A percentile compares a stretch with the other conserved stretches of the same genome.
Evolutionary conservation across 2,797 vertebrate species (phyloP).

Genomic region (Nyctalus aviator): DNA sequence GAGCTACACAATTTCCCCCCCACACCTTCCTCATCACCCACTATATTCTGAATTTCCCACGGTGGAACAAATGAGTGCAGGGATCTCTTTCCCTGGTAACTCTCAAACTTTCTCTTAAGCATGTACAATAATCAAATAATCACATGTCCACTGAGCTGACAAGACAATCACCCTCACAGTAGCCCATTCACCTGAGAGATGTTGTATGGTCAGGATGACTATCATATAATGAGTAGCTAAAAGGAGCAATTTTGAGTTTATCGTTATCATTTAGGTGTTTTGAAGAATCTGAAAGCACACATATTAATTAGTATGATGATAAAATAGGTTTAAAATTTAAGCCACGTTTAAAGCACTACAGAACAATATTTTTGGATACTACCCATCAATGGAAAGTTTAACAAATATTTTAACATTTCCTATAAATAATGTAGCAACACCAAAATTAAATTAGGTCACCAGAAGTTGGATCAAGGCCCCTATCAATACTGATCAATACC

Average conservation of each 20-base stretch:
- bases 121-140: not conserved
- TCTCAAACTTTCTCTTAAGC: not conserved
- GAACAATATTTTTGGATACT: not conserved
- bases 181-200: not conserved
- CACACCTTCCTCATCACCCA: not conserved
- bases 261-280: conserved; percentile 35
- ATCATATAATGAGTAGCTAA: not conserved
- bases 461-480: not conserved
- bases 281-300: conserved; percentile 39
- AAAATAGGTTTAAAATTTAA: not conserved
- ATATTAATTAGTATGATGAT: not conserved
- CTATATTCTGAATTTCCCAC: not conserved
- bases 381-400: not conserved
- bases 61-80: not conserved
- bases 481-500: not conserved
- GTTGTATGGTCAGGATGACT: not conserved
- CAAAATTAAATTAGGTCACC: not conserved
- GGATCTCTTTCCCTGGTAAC: not conserved
- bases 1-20: too few species aligned
- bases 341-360: not conserved
- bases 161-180: not conserved
- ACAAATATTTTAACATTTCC: not conserved
- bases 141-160: not conserved
- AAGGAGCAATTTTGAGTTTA: conserved; percentile 26
- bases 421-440: not conserved